Evolutionary conservation across 53 echinoderm and acorn worm genomes (phyloP).

Genomic region (Henricia sp.): DNA sequence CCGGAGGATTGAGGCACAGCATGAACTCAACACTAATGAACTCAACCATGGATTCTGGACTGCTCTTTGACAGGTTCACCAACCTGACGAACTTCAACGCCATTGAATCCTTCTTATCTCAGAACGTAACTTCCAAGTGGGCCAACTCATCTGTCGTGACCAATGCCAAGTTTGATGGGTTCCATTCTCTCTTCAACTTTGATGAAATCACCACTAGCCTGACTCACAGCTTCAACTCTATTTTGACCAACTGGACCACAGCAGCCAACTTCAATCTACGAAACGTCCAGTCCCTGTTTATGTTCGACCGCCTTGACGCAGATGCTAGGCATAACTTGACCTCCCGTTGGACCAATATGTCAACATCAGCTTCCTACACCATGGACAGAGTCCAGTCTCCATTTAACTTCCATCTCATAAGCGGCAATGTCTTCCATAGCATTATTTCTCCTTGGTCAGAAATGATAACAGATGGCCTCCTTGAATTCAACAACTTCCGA

Average conservation of each 20-base stretch:
- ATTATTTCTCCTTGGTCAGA: conserved; percentile 46
- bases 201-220: conserved; percentile 42
- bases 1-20: conserved; percentile 48
- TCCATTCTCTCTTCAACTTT: conserved; percentile 69
- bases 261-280: conserved; percentile 61
- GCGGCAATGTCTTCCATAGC: conserved; percentile 44
- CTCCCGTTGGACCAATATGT: conserved; percentile 55
- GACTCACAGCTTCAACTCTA: conserved; percentile 58
- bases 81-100: conserved; percentile 62
- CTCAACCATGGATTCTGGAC: conserved; percentile 57
- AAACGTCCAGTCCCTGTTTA: conserved; percentile 61
- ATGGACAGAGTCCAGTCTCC: conserved; percentile 48
- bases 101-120: conserved; percentile 38
- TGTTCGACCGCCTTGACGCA: conserved; percentile 62
- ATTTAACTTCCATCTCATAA: conserved; percentile 28
- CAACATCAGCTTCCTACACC: conserved; percentile 58
- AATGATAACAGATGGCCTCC: conserved; percentile 53
- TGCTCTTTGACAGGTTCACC: conserved; percentile 66
- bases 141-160: conserved; percentile 25
- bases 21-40: conserved; percentile 74
- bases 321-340: conserved; percentile 44
- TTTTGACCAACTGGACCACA: conserved; percentile 67
- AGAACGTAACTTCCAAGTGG: conserved; percentile 56
- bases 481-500: conserved; percentile 66
- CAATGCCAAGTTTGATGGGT: conserved; percentile 58